Conservation (phyloP, 2,113 vertebrate species). For the Clarias macrocephalus region DNA sequence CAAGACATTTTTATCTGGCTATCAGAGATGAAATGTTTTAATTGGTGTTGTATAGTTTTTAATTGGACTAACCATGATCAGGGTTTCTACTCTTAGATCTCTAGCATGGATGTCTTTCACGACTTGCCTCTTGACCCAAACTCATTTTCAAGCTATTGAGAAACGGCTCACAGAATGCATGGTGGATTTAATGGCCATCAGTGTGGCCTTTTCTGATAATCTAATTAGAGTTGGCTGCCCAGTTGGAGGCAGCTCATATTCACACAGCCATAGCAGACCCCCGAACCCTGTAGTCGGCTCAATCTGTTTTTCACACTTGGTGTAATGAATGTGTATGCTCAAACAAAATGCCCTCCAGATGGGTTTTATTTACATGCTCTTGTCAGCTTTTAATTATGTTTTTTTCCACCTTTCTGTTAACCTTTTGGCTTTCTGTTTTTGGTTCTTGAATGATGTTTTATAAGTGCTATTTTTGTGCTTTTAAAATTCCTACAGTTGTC, state of each 20-base stretch:
- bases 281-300: slow-evolving; percentile 40
- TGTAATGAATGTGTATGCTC: slow-evolving; percentile 41
- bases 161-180: slow-evolving; percentile 35
- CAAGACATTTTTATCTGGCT: not conserved
- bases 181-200: slow-evolving; percentile 40
- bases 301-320: slow-evolving; percentile 59
- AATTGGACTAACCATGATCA: slow-evolving; percentile 15
- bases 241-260: slow-evolving; percentile 46
- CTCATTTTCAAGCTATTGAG: slow-evolving; percentile 33
- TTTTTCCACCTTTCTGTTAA: slow-evolving; percentile 17
- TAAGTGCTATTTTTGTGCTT: slow-evolving; percentile 23
- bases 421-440: slow-evolving; percentile 1
- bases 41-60: not conserved
- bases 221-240: slow-evolving; percentile 51
- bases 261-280: slow-evolving; percentile 40
- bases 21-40: not conserved
- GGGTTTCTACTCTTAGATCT: not conserved
- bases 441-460: not conserved
- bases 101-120: slow-evolving; percentile 13
- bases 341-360: slow-evolving; percentile 49
- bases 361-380: slow-evolving; percentile 48
- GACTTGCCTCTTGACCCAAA: slow-evolving; percentile 41
- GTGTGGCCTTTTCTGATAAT: slow-evolving; percentile 55
- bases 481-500: not conserved
- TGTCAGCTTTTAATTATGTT: slow-evolving; percentile 15